Evolutionary conservation across 2,888 invertebrate species (phyloP).

Genomic region (Pharmacophagus antenor): DNA sequence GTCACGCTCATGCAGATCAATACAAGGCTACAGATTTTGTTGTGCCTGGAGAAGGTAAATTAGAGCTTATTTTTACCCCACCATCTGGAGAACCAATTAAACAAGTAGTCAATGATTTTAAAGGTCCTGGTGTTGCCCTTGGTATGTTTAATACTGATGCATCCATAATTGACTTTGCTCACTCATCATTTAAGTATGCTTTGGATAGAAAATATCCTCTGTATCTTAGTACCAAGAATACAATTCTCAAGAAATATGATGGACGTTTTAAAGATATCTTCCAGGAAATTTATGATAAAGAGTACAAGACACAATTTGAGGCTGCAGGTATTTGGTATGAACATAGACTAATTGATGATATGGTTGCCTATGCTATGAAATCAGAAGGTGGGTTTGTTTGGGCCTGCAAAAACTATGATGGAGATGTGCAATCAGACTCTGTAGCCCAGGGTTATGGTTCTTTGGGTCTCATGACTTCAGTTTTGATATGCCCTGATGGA

Average conservation of each 20-base stretch:
- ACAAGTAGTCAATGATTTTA: constrained; percentile 91
- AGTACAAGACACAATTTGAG: constrained; percentile 93
- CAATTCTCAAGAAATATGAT: constrained; percentile 97
- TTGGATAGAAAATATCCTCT: constrained; percentile 91
- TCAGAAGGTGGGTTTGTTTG: constrained; percentile 99
- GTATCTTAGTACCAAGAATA: constrained; percentile 97
- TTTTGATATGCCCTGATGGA: constrained; percentile 97
- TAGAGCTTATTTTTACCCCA: constrained; percentile 92
- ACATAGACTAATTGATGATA: constrained; percentile 98
- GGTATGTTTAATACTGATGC: constrained; percentile 98
- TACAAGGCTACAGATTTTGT: constrained; percentile 98
- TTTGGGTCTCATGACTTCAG: constrained; percentile 98
- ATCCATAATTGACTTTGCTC: constrained; percentile 96
- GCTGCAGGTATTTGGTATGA: constrained; percentile 97
- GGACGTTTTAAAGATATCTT: constrained; percentile 98
- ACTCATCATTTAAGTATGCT: constrained; percentile 95
- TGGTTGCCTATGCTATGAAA: constrained; percentile 99
- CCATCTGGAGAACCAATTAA: constrained; percentile 83
- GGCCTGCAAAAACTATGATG: constrained; percentile 99
- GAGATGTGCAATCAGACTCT: constrained; percentile 99
- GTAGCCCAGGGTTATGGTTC: constrained; percentile 98
- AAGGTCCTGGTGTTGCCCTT: constrained; percentile 94
- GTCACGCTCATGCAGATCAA: constrained; percentile 99
- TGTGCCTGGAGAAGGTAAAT: constrained; percentile 93
- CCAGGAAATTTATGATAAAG: constrained; percentile 94